Evolutionary conservation across 2,888 invertebrate genomes (phyloP).

Genomic region (Scaptomyza tumidula): DNA sequence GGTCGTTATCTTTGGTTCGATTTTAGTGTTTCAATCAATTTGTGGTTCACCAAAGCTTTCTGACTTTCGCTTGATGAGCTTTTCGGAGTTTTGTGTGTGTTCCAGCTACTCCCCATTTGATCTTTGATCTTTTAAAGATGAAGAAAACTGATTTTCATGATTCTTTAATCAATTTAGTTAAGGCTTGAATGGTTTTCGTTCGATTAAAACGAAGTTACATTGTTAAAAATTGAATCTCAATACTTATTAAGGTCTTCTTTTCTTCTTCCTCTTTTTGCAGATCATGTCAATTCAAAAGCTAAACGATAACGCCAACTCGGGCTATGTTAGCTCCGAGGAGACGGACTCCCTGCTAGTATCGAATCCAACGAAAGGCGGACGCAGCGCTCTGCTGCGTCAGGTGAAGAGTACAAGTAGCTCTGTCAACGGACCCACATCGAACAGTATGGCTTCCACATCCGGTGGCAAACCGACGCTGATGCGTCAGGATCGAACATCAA

Average conservation of each 20-base stretch:
- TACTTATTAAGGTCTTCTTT: no score
- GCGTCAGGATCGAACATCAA: constrained; percentile 94
- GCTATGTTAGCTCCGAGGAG: constrained; percentile 92
- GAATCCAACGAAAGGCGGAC: constrained; percentile 82
- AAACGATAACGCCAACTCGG: constrained; percentile 87
- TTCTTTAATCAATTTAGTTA: no score
- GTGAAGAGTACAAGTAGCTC: constrained; percentile 83
- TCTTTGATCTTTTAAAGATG: no score
- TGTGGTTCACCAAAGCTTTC: constrained; percentile 33
- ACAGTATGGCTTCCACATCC: constrained; percentile 81
- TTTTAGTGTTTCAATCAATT: neutral
- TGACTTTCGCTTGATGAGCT: no score
- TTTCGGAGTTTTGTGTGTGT: no score
- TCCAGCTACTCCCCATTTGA: no score
- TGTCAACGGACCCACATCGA: constrained; percentile 81
- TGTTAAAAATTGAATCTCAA: no score
- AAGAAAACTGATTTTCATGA: no score
- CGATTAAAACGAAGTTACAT: no score
- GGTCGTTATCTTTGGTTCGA: constrained; percentile 25
- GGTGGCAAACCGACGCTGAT: constrained; percentile 92
- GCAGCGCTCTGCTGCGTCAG: constrained; percentile 80
- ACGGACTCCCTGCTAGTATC: constrained; percentile 91
- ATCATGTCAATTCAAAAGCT: constrained; percentile 85
- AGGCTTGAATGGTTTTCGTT: no score
- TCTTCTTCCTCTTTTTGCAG: constrained; percentile 56